phyloP scores from a whole-genome alignment of 2,888 invertebrate species.

The Polymixis lichenea region DNA sequence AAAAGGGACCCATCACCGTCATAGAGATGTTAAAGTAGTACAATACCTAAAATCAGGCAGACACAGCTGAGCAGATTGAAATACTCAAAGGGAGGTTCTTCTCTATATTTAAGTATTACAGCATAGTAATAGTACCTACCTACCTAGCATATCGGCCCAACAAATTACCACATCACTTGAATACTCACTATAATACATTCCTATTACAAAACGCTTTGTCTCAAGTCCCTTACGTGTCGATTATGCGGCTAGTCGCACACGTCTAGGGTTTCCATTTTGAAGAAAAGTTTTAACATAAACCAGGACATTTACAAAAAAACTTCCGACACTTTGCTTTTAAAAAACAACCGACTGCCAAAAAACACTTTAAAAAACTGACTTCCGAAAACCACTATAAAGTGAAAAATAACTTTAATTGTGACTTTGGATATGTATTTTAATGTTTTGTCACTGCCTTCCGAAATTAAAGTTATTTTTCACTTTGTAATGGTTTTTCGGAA shows the following conservation, averaged over 20 bases:
- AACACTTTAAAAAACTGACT: too few relatives aligned
- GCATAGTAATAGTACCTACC: not conserved
- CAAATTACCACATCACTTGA: constrained; percentile 34
- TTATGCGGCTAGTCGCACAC: constrained; percentile 37
- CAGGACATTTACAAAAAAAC: not conserved
- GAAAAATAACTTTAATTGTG: too few relatives aligned
- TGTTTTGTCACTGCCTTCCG: too few relatives aligned
- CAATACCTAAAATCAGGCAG: too few relatives aligned
- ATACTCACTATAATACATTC: constrained; percentile 36
- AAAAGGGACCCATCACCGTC: too few relatives aligned
- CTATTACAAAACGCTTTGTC: constrained; percentile 47
- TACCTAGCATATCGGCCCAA: not conserved
- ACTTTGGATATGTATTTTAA: too few relatives aligned
- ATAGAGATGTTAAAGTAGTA: too few relatives aligned
- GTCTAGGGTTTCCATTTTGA: constrained; percentile 8
- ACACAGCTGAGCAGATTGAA: not conserved
- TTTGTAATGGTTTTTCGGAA: too few relatives aligned
- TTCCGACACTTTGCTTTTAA: not conserved
- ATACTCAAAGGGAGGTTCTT: not conserved
- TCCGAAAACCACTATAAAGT: too few relatives aligned
- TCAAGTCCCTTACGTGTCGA: constrained; percentile 52
- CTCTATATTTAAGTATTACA: not conserved
- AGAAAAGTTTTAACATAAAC: not conserved
- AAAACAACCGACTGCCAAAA: not conserved
- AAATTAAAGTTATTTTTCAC: too few relatives aligned